Evolutionary conservation across 2,113 vertebrate genomes (phyloP), one percentile per base, ranked within the genome.

Genomic region (Seriola aureovittata): DNA sequence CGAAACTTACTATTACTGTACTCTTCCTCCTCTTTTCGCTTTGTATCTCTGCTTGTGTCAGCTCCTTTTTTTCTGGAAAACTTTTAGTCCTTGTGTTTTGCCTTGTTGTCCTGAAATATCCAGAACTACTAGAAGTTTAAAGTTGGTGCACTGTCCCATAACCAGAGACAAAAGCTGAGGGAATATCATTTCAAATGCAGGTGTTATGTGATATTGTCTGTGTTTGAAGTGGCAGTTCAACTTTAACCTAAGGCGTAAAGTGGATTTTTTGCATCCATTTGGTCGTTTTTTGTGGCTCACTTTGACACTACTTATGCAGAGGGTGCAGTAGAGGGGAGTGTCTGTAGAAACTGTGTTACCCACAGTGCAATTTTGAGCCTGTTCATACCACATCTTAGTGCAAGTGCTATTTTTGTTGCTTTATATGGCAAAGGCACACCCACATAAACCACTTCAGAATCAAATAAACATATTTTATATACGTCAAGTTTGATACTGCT

Each of bases 21-120:
- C 73, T 81, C 75, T 77, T 57, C 40, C 73, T 83, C 55, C 71
- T 74, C 48, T 57, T 58, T 60, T 89, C 4, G 19, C 62, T 84
- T 74, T 77, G 72, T 78, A 13, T 60, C 78, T 81, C 71, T 89
- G 84, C 88, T 89, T 89, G 76, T 72, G 82, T 91, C 91, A 90
- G 89, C 90, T 85, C 50, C 36, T 88, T 88, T 84, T 82, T 62
- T 62, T 50, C 71, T 67, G 50, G 25, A 67, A 90, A 86, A 83
- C 55, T 62, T 88, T 88, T 52, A 80, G 82, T 81, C 78, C 46
- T 81, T 86, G 69, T 88, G 63, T 62, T 86, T 89, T 75, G 38
- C 25, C 73, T 75, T 74, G 60, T 72, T 71, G 60, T 71, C 71
- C 66, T 71, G 62, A 82, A 82, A 84, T 40, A 62, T 40, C 8